phyloP scores from a whole-genome alignment of 2,888 invertebrate species.

The Mactromeris polynyma region DNA sequence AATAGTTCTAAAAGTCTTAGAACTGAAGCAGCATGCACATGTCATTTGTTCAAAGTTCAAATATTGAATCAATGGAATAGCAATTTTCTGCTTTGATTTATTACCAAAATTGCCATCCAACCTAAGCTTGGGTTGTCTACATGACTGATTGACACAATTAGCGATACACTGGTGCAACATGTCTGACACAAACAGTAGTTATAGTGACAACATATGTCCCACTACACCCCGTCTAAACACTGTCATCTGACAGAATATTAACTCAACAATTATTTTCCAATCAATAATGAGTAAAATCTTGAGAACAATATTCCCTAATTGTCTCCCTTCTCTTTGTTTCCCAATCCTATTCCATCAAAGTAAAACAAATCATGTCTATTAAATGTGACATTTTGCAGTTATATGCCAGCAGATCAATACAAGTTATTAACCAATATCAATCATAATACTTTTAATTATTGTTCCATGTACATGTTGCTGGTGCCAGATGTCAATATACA shows the following conservation, averaged over 20 bases:
- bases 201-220: background rate
- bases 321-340: background rate
- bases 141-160: too few relatives aligned
- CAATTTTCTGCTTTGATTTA: too few relatives aligned
- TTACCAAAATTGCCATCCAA: too few relatives aligned
- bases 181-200: background rate
- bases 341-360: background rate
- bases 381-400: conserved; percentile 1
- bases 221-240: background rate
- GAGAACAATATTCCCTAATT: background rate
- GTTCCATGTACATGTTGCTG: conserved; percentile 28
- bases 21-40: too few relatives aligned
- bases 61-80: too few relatives aligned
- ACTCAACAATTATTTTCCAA: background rate
- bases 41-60: too few relatives aligned
- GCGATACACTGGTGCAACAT: background rate
- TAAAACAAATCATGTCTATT: background rate
- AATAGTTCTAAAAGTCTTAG: too few relatives aligned
- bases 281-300: conserved; percentile 1
- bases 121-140: too few relatives aligned
- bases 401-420: conserved; percentile 28
- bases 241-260: background rate
- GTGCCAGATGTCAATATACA: conserved; percentile 38
- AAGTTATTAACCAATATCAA: conserved; percentile 13
- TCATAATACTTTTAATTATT: conserved; percentile 51